A percentile compares a stretch with the other conserved stretches of the same genome.
Evolutionary conservation across 2,113 vertebrate species (phyloP).

Genomic region (Xenopus laevis): DNA sequence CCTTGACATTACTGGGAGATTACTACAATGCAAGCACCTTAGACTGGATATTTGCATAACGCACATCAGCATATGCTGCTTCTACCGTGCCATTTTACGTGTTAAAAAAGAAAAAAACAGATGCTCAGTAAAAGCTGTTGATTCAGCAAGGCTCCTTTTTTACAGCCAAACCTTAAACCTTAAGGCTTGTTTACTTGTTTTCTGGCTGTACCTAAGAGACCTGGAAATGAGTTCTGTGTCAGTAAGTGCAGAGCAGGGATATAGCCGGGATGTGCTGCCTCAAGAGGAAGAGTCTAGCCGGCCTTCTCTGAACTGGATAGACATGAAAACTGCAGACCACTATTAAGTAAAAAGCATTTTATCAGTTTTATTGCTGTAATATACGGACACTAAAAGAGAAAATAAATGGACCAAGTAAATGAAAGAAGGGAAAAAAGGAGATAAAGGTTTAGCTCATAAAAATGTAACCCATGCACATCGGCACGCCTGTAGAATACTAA

Average conservation of each 20-base stretch:
- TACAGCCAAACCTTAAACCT: constrained; percentile 31
- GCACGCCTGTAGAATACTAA: too few relatives aligned
- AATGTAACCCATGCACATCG: too few relatives aligned
- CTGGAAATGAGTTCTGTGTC: neutral
- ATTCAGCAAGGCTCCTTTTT: constrained; percentile 23
- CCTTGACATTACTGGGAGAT: neutral
- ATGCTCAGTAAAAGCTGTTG: constrained; percentile 30
- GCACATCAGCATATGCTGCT: constrained; percentile 38
- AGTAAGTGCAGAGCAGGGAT: neutral
- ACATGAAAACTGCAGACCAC: neutral
- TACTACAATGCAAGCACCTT: constrained; percentile 5
- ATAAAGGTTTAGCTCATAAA: neutral
- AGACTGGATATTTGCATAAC: constrained; percentile 33
- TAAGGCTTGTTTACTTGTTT: constrained; percentile 10
- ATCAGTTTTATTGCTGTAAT: neutral
- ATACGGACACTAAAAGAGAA: neutral
- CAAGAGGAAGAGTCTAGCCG: neutral
- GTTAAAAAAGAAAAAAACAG: constrained; percentile 9
- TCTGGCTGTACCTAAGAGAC: constrained; percentile 4
- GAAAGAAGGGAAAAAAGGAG: neutral
- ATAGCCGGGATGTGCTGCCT: neutral
- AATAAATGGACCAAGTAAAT: neutral
- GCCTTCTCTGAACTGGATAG: neutral
- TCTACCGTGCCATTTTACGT: constrained; percentile 24
- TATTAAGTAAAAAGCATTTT: neutral